phyloP scores from a whole-genome alignment of 2,888 invertebrate genomes.

The Galerucella pusilla region DNA sequence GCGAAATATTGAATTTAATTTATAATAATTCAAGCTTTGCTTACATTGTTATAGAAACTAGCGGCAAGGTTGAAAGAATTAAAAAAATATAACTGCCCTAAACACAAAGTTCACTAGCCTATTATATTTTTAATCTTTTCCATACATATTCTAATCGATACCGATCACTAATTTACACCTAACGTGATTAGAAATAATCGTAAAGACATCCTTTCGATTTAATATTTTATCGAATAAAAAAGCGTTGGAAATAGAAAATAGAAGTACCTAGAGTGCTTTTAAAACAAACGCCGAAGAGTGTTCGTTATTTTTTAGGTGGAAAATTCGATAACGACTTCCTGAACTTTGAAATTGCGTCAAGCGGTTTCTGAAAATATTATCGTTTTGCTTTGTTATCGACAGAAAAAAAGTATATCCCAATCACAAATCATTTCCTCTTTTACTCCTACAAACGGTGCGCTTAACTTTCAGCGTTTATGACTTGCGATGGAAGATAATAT shows the following conservation, averaged over 20 bases:
- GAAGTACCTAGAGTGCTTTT: neutral
- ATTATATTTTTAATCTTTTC: neutral
- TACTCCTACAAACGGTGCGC: slow-evolving; percentile 17
- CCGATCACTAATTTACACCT: neutral
- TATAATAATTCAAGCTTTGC: no score
- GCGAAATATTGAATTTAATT: no score
- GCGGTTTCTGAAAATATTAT: slow-evolving; percentile 18
- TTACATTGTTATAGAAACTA: no score
- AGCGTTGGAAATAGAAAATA: neutral
- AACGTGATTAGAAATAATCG: neutral
- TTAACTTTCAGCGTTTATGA: neutral
- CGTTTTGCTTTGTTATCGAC: slow-evolving; percentile 8
- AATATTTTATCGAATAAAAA: slow-evolving; percentile 10
- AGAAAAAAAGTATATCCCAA: slow-evolving; percentile 25
- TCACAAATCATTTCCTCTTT: slow-evolving; percentile 21
- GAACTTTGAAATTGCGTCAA: slow-evolving; percentile 15
- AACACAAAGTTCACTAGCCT: neutral
- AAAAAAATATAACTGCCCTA: neutral
- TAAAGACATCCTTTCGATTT: neutral
- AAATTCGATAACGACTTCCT: slow-evolving; percentile 32
- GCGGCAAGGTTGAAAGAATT: no score
- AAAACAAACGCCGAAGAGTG: slow-evolving; percentile 6
- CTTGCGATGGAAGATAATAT: neutral
- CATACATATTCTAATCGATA: neutral
- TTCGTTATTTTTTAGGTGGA: slow-evolving; percentile 23